Evolutionary conservation across 2,113 vertebrate species (phyloP).

Genomic region (Carassius auratus): DNA sequence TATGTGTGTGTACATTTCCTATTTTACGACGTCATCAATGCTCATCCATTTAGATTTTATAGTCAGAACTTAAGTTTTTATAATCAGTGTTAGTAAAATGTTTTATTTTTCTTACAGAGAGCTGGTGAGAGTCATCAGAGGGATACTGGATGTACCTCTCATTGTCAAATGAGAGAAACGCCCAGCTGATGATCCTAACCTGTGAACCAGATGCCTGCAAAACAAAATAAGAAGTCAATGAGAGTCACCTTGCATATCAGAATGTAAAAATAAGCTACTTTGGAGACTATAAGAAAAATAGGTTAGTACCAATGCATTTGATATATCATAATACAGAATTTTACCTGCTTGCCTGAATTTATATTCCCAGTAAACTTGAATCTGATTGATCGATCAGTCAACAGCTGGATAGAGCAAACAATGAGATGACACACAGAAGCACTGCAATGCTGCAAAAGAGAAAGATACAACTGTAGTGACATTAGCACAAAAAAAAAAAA

Average conservation of each 20-base stretch:
- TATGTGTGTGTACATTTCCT: neutral
- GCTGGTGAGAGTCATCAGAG: slow-evolving; percentile 8
- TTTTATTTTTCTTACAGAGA: slow-evolving; percentile 21
- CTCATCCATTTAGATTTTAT: too few relatives aligned
- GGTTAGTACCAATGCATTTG: neutral
- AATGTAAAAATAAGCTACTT: neutral
- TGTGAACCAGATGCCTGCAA: slow-evolving; percentile 9
- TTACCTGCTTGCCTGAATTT: slow-evolving; percentile 29
- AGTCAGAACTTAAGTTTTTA: too few relatives aligned
- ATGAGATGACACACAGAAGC: slow-evolving; percentile 39
- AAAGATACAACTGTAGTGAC: neutral
- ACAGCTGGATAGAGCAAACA: slow-evolving; percentile 34
- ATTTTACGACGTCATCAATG: too few relatives aligned
- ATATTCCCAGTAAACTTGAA: slow-evolving; percentile 54
- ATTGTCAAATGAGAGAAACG: slow-evolving; percentile 47
- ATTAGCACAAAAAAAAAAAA: neutral
- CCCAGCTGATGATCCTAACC: slow-evolving; percentile 47
- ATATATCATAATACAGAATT: neutral
- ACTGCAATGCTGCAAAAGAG: slow-evolving; percentile 44
- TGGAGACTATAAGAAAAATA: too few relatives aligned
- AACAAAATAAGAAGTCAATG: neutral
- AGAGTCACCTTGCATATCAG: neutral
- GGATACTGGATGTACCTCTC: slow-evolving; percentile 33
- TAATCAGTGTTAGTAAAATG: neutral
- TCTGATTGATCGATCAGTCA: slow-evolving; percentile 21